Percentiles rank a stretch among this genome's conserved stretches.
These are phyloP conservation scores for Minunthozetes semirufus DNA, from an alignment of 2,888 invertebrate genomes.

Conservation along the genomic window DNA sequence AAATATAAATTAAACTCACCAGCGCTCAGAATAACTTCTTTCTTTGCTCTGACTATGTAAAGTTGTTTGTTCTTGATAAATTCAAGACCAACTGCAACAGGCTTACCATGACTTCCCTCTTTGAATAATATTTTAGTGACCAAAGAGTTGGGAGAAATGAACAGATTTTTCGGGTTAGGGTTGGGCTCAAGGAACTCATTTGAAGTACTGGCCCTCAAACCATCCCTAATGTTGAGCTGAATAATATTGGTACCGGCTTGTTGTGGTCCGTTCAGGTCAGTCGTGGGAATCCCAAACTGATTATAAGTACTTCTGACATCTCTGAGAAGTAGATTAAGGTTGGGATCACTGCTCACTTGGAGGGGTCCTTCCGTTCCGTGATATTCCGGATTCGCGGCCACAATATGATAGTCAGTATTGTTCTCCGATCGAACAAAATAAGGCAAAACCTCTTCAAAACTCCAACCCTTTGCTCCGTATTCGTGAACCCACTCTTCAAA, in stretches of 20 bases:
- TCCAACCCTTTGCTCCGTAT: neutral
- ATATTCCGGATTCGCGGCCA: neutral
- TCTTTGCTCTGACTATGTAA: neutral
- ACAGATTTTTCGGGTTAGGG: neutral
- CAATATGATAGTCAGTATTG: neutral
- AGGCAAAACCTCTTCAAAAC: neutral
- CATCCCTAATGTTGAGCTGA: neutral
- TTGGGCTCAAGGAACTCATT: neutral
- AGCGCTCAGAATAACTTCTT: neutral
- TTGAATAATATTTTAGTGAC: neutral
- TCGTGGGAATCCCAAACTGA: neutral
- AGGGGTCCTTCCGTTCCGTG: neutral
- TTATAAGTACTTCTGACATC: neutral
- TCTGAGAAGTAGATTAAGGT: neutral
- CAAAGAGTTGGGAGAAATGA: neutral
- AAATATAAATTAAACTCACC: neutral
- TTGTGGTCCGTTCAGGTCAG: neutral
- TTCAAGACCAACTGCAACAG: neutral
- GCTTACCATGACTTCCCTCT: neutral
- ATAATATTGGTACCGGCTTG: neutral
- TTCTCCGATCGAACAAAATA: neutral
- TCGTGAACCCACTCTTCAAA: neutral
- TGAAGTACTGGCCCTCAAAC: neutral
- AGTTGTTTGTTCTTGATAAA: neutral
- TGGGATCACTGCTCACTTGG: neutral